These are phyloP conservation scores for Thermophis baileyi DNA, from an alignment of 2,113 vertebrate genomes.

Conservation along the genomic window DNA sequence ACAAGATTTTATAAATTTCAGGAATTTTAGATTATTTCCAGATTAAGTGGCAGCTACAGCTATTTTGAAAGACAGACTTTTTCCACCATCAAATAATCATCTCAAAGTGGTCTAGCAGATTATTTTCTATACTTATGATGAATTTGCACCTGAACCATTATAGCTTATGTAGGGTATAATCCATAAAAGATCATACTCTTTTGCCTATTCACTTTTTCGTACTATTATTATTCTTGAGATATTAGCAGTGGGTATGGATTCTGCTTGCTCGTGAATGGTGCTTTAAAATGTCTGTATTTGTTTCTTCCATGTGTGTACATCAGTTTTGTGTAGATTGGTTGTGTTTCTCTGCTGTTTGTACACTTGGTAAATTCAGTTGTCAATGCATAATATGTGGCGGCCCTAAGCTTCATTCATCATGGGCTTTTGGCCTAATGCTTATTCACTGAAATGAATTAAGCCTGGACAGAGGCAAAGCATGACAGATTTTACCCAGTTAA, in stretches of 20 bases:
- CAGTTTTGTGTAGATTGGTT: not conserved
- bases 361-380: not conserved
- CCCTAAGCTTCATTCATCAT: not conserved
- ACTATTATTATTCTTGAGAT: not conserved
- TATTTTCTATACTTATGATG: not conserved
- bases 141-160: not conserved
- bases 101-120: not conserved
- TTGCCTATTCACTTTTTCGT: not conserved
- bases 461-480: slow-evolving; percentile 4
- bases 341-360: not conserved
- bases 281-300: not conserved
- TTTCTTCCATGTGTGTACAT: not conserved
- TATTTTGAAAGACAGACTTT: not conserved
- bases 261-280: not conserved
- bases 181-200: not conserved
- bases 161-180: not conserved
- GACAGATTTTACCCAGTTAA: slow-evolving; percentile 22
- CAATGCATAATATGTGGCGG: not conserved
- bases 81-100: not conserved
- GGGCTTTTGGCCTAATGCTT: slow-evolving; percentile 11
- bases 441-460: slow-evolving; percentile 14
- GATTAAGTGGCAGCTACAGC: not conserved
- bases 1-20: not conserved
- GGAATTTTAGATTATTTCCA: not conserved
- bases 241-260: not conserved